Evolutionary conservation across 53 echinoderm and acorn worm genomes (phyloP), one percentile per base, ranked within the genome.

Genomic region (Echinarachnius parma): DNA sequence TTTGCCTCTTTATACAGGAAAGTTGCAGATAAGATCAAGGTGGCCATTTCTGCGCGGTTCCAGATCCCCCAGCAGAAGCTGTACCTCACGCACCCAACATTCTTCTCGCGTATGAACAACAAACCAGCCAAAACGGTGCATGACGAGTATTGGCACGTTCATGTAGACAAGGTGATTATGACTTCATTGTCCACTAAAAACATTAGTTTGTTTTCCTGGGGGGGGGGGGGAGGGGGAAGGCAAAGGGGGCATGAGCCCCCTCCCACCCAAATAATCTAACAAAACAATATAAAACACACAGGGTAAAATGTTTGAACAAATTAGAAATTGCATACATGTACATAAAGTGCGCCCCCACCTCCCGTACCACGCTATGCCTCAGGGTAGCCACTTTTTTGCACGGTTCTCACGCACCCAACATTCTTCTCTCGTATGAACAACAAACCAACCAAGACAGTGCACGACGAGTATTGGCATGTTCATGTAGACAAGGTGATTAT

Each of bases 401-500:
- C 91, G 8, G 79, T 88, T 48, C 77, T 96, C n/a, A 96, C 96
- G 21, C 82, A 91, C 28, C 96, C 96, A 8, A 96, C 96, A 3
- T 96, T 96, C 62, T 96, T 96, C 75, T 91, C 91, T 34, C 66
- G 85, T 28, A 91, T 96, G 91, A 91, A 79, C 59, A 91, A 62
- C 33, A 84, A 82, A 34, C 80, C 86, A 60, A 91, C 96, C 14
- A 91, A 87, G 61, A 96, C 96, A 4, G 21, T 91, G 0, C 96
- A 96, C 57, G 96, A 96, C 66, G 96, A 96, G 50, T 96, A 96
- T 60, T 96, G 96, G 96, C 96, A 96, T 77, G 60, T 64, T 14
- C 96, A 96, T 69, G 72, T 96, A 33, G 96, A 96, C 53, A 96
- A 96, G 91, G 96, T 93, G 75, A n/a, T n/a, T n/a, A n/a, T n/a